phyloP scores from a whole-genome alignment of 2,797 vertebrate genomes.

The Atherinosoma microstoma region DNA sequence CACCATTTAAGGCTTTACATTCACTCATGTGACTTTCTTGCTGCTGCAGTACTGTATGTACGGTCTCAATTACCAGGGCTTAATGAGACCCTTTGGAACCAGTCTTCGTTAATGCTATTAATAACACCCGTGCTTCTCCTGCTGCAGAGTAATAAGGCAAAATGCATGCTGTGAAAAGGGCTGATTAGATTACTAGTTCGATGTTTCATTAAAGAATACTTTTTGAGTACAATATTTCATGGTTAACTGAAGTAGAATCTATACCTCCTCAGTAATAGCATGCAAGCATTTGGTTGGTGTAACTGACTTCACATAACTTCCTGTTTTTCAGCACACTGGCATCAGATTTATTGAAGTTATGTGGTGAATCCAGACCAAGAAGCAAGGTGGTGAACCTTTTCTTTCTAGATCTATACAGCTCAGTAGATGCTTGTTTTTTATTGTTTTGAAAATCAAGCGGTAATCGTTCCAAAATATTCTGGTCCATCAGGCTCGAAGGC shows the following conservation, averaged over 20 bases:
- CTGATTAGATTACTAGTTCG: not conserved
- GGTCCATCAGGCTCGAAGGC: constrained; percentile 88
- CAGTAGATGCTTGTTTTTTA: not conserved
- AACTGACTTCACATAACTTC: not conserved
- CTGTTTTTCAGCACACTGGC: constrained; percentile 86
- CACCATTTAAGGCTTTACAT: too few relatives aligned
- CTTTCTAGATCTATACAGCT: not conserved
- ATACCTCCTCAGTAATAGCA: not conserved
- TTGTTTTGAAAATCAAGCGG: constrained; percentile 18
- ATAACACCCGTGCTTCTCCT: not conserved
- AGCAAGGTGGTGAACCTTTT: constrained; percentile 86
- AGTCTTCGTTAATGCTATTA: too few relatives aligned
- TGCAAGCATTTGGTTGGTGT: not conserved
- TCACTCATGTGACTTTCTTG: too few relatives aligned
- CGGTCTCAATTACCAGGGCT: too few relatives aligned
- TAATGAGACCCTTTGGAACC: too few relatives aligned
- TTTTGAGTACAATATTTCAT: not conserved
- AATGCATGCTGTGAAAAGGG: not conserved
- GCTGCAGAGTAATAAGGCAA: not conserved
- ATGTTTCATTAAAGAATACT: too few relatives aligned
- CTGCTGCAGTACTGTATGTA: too few relatives aligned
- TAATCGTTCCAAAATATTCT: constrained; percentile 9
- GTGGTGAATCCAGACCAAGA: constrained; percentile 92
- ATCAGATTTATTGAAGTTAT: constrained; percentile 95
- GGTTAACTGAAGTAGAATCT: not conserved